Base-by-base conservation (phyloP, 2,113 vertebrate genomes). In the Nannobrachium achirus region DNA sequence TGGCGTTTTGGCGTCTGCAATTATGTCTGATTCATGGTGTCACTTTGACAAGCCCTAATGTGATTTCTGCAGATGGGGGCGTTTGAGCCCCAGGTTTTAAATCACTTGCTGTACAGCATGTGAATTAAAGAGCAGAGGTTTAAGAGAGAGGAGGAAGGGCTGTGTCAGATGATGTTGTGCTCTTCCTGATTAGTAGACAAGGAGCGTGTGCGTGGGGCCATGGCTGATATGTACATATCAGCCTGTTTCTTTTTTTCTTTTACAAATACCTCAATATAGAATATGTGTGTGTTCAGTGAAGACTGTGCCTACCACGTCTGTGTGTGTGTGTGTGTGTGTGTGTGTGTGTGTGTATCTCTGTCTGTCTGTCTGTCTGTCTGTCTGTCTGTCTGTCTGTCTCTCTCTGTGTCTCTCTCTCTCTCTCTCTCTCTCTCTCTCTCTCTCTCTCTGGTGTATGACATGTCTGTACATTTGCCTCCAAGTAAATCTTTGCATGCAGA, bases 21-120 rank as follows among this genome's bases (percentile, higher is more conserved):
- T 89, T 89, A 77, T 70, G 46, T 56, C 44, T 61, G 63, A 11
- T 64, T 76, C 82, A 81, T 63, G 18, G 42, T 51, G 33, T 49
- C 66, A 60, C 15, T 25, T 19, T 50, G 25, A 53, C 50, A n/a
- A 44, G 38, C 40, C 19, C 42, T 44, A 55, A 66, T 55, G 51
- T 45, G 42, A 55, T 66, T 55, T 66, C 33, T 7, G 8, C 10
- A 63, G 61, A 63, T 63, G 7, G 20, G 57, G 60, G 41, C 19
- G 18, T 51, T 60, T 52, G 15, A 16, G 33, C 46, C 45, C 8
- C 7, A 50, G 45, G 44, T 59, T 59, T 51, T 60, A 25, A 59
- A 42, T 69, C 25, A 61, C 38, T 50, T 48, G 46, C 46, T 33
- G 25, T 57, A 56, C 62, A 41, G 62, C n/a, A 11, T 46, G 65